A percentile compares a stretch with the other conserved stretches of the same genome.
These are phyloP conservation scores for Hucho hucho DNA, from an alignment of 2,113 vertebrate genomes.

Conservation along the genomic window DNA sequence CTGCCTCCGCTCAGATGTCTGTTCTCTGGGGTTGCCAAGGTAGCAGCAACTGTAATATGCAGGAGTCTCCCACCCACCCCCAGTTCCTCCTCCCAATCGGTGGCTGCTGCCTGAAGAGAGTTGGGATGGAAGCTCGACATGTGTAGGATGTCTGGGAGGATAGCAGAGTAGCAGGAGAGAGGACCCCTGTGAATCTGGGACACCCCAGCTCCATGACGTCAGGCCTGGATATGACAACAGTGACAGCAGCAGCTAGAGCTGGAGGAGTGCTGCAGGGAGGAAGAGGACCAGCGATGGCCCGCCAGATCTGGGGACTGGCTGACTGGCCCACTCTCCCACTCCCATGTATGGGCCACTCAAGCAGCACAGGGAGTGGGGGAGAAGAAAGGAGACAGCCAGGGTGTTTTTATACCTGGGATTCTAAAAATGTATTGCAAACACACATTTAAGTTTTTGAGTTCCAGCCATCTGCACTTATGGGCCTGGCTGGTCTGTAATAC, in stretches of 20 bases:
- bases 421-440: too few species aligned
- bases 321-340: too few species aligned
- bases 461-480: too few species aligned
- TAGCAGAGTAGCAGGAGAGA: conserved; percentile 48
- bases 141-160: conserved; percentile 61
- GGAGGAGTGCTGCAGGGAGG: neutral
- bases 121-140: conserved; percentile 67
- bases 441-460: too few species aligned
- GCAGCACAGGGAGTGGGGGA: too few species aligned
- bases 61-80: conserved; percentile 74
- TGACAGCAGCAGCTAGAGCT: neutral
- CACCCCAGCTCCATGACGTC: conserved; percentile 63
- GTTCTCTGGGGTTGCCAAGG: conserved; percentile 71
- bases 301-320: too few species aligned
- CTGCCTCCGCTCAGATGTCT: conserved; percentile 70
- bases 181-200: conserved; percentile 61
- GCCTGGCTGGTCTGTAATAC: too few species aligned
- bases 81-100: conserved; percentile 66
- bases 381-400: neutral
- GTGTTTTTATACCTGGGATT: too few species aligned
- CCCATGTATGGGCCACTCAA: too few species aligned
- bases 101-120: conserved; percentile 66
- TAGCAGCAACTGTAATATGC: conserved; percentile 74
- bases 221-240: conserved; percentile 31
- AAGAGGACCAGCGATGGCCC: too few species aligned